Base-by-base conservation (phyloP, 2,888 invertebrate species). In the Brenthis hecate region DNA sequence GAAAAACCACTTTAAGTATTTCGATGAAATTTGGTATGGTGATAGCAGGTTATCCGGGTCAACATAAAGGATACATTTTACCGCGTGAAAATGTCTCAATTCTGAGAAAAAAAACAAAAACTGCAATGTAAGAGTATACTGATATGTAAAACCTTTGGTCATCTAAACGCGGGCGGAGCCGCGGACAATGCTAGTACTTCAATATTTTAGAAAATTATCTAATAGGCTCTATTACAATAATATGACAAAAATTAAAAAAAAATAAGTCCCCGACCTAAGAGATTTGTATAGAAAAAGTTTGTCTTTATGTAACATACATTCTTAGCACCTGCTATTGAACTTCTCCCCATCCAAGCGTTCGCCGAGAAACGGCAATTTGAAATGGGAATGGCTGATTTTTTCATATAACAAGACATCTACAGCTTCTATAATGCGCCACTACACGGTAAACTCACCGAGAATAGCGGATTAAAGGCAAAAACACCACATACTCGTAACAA, bases 301-400 rank as follows among this genome's bases (percentile, higher is more conserved):
- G 66, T 69, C 56, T 60, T 67, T 65, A 69, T 69, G 64, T 66
- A 69, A 71, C 68, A 71, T 62, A 66, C 68, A 73, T 72, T 69
- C 65, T 43, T 63, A 65, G 48, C 70, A 70, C 69, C 70, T 72
- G 72, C 74, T 77, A 79, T 81, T 79, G 77, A 80, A 81, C 80
- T 80, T 81, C 79, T 76, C 74, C 76, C 73, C 76, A 72, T 78
- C 72, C 68, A 72, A 75, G 77, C 76, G 74, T 64, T 62, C 64
- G 68, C 54, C 61, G 60, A 51, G 70, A 47, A 83, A 82, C 77
- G 80, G 82, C 82, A 81, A 82, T 86, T 81, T 77, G 73, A 83
- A 81, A 81, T 80, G 80, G 77, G 74, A 83, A 83, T 80, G 78
- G 81, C 78, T 81, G 82, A 83, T 85, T 84, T 83, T 84, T 84